Base-by-base conservation (phyloP, 1,140 invertebrate genomes). In the Euwallacea similis region DNA sequence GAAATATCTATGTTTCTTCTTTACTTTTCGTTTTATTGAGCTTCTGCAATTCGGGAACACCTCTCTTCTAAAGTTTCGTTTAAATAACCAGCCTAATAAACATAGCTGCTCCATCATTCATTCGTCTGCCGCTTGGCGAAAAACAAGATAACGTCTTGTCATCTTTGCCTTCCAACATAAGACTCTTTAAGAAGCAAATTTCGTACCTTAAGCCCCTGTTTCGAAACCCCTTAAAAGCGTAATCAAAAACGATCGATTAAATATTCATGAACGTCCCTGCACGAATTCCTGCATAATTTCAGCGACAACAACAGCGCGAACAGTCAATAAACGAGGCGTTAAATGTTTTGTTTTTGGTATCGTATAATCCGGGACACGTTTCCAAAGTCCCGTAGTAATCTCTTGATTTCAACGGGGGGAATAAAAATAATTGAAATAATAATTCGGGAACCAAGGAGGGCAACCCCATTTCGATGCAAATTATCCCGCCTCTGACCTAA, bases 391-490 rank as follows among this genome's bases (percentile, higher is more conserved):
- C 21, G 21, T 33, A 33, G 21, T 33, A 33, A 33, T 33, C 21
- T 33, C 4, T 33, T 4, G 21, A 33, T 33, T 33, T 33, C 21
- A 33, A 33, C 21, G 21, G 21, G 21, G 21, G 21, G 21, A 33
- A 33, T 33, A 50, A 13, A 11, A 50, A 50, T 50, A 11, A 50
- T 50, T 50, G 13, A 50, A 50, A 50, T 50, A 50, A 50, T 50
- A 0, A 50, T 50, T 50, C 13, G 13, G 46, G 46, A 50, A 50
- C 3, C 9, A 13, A 50, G 46, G 13, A 50, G 46, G 13, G 46
- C 11, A 53, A 21, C 15, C 55, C 10, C 41, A 61, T 68, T 68
- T 50, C 54, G n/a, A 68, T 68, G 58, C 44, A 68, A 68, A 68
- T 68, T 46, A 60, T 42, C 16, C 43, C 42, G 54, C 42, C 15